Base-by-base conservation (phyloP, 2,797 vertebrate species). In the Dermochelys coriacea region DNA sequence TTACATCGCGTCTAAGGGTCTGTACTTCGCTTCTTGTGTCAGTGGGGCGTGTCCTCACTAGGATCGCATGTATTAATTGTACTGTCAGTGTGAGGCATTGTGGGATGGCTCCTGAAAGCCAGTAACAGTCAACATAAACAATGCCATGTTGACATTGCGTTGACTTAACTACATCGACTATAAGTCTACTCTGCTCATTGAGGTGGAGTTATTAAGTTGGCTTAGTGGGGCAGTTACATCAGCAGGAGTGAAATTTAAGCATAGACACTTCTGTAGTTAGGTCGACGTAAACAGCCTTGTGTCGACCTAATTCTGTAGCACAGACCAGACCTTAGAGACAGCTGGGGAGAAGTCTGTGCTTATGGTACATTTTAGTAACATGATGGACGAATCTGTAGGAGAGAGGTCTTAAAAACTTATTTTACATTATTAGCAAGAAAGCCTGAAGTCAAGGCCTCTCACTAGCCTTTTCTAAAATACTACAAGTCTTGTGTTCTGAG, bases 401-500 rank as follows among this genome's bases (percentile, higher is more conserved):
- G 87, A 19, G 11, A 90, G 90, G 11, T 47, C 50, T 83, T 86
- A 51, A 91, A 92, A 79, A 86, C 8, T 5, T 85, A 85, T 6
- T 10, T 31, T 93, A 90, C 64, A 45, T 92, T 87, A 83, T 55
- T 85, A 89, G 12, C 52, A 89, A 82, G 34, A 84, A 88, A 93
- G 2, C 41, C 83, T 83, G 88, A 82, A 94, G 82, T 50, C 93
- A 83, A 88, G 82, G 51, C 11, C 91, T 93, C 79, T 4, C 1
- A 2, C 4, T 82, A 78, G 71, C 52, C 50, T 89, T 79, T 84
- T 88, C 79, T 88, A 85, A 16, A 49, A 87, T 6, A 12, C 21
- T 59, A 27, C 82, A 93, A 80, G 41, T 4, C 96, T 19, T 4
- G 2, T 82, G n/a, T 86, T 45, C 84, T 90, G 16, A 61, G 80